A percentile compares a stretch with the other conserved stretches of the same genome.
phyloP scores from a whole-genome alignment of 2,888 invertebrate species.

The Halictus ligatus region DNA sequence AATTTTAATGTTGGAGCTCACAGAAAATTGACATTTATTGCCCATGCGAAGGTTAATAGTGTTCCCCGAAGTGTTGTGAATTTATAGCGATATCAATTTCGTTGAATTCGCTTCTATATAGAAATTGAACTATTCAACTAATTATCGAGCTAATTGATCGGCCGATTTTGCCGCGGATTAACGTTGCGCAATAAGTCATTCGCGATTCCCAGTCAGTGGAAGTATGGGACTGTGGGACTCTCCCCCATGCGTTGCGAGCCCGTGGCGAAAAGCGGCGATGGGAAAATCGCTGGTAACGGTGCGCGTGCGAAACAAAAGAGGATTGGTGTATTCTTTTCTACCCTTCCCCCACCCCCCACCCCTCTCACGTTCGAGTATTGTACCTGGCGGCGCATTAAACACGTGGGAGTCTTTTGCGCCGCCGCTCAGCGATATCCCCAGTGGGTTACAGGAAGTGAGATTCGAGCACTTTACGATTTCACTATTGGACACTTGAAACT shows the following conservation, averaged over 20 bases:
- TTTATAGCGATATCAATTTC: too few species aligned
- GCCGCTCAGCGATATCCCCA: slow-evolving; percentile 55
- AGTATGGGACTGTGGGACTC: slow-evolving; percentile 8
- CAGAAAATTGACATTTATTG: not conserved
- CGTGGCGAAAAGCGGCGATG: slow-evolving; percentile 68
- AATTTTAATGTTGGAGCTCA: too few species aligned
- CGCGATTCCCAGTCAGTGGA: slow-evolving; percentile 22
- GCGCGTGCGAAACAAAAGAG: slow-evolving; percentile 70
- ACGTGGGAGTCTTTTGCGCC: slow-evolving; percentile 71
- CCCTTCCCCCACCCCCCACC: too few species aligned
- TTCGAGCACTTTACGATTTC: slow-evolving; percentile 61
- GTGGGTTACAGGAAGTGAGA: slow-evolving; percentile 71
- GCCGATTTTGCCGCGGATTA: not conserved
- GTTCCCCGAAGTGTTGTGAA: not conserved
- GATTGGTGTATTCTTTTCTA: slow-evolving; percentile 54
- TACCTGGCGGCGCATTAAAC: slow-evolving; percentile 55
- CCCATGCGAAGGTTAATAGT: not conserved
- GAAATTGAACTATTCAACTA: too few species aligned
- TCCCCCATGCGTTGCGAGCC: not conserved
- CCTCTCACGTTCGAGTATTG: slow-evolving; percentile 54
- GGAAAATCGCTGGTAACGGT: slow-evolving; percentile 74
- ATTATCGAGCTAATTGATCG: not conserved
- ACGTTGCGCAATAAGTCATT: not conserved
- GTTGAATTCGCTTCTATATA: too few species aligned
- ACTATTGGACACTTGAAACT: slow-evolving; percentile 53